These are phyloP conservation scores for Penaeus chinensis DNA, from an alignment of 1,140 invertebrate species.

Conservation along the genomic window DNA sequence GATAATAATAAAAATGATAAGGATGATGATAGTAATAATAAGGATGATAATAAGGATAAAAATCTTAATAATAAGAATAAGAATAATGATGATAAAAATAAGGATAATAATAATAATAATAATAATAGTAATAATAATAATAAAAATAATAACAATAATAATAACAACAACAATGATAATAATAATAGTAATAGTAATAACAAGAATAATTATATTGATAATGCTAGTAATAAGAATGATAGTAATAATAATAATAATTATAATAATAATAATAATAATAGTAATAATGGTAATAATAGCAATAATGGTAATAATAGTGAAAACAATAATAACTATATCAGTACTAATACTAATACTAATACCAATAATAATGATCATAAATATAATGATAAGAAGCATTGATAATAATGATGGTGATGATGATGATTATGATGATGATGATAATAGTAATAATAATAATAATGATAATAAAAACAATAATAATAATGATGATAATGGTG, in stretches of 20 bases:
- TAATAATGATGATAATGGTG: too few relatives aligned
- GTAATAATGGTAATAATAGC: background rate
- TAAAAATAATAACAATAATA: too few relatives aligned
- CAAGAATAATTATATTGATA: too few relatives aligned
- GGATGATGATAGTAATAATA: background rate
- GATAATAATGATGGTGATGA: background rate
- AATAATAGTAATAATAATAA: background rate
- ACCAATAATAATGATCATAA: conserved; percentile 3
- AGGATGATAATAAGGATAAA: background rate
- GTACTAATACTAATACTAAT: background rate
- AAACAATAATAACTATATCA: conserved; percentile 30
- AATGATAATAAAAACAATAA: too few relatives aligned
- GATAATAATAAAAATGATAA: conserved; percentile 23
- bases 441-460: too few relatives aligned
- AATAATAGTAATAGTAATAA: too few relatives aligned
- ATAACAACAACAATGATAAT: too few relatives aligned
- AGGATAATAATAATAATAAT: background rate
- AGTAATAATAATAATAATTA: background rate
- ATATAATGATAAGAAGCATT: background rate
- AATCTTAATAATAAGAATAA: background rate
- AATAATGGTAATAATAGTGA: background rate
- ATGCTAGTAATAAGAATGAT: too few relatives aligned
- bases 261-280: conserved; percentile 5
- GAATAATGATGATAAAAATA: conserved; percentile 25
- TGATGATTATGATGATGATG: too few relatives aligned